Evolutionary conservation across 2,797 vertebrate species (phyloP), one percentile per base, ranked within the genome.

Genomic region (Sardinella longiceps): DNA sequence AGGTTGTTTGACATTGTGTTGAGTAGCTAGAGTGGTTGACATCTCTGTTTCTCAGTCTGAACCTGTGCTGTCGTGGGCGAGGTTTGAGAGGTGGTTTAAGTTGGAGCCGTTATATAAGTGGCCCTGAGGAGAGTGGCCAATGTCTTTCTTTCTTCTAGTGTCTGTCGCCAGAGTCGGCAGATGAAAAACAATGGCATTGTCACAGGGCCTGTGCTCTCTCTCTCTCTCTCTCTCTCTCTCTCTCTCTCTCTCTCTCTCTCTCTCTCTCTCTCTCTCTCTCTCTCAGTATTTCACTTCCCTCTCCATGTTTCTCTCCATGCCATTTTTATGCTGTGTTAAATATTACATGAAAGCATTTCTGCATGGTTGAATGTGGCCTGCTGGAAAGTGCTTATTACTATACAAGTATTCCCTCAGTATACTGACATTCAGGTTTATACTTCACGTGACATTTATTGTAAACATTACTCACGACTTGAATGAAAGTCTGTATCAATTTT

Each of bases 311-410:
- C 20, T 39, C 83, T 84, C 84, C 70, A 87, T 88, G 86, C 89
- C 84, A 60, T 86, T 87, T 66, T 86, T 5, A 58, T 39, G 18
- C 60, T 9, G 83, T 80, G 14, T 83, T 95, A 90, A 94, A 95
- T 95, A 94, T 93, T 95, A 89, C 83, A 95, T 94, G 93, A 94
- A 90, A 86, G 87, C 43, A 90, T 90, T 91, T 93, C 88, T 88
- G 87, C 91, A 92, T 83, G 93, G 90, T 82, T 93, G 91, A 93
- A 81, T 80, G 88, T 83, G 33, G 15, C 70, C 33, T 9, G 70
- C 37, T 77, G 37, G 5, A 39, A 77, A 77, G 70, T 77, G 37
- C 70, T 18, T 18, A 5, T 15, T 74, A 37, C 0, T 5, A 77
- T 74, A 37, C 37, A 10, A 10, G 5, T 20, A 74, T 12, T 77